Evolutionary conservation across 2,888 invertebrate genomes (phyloP).

Genomic region (Trypoxylon attenuatum): DNA sequence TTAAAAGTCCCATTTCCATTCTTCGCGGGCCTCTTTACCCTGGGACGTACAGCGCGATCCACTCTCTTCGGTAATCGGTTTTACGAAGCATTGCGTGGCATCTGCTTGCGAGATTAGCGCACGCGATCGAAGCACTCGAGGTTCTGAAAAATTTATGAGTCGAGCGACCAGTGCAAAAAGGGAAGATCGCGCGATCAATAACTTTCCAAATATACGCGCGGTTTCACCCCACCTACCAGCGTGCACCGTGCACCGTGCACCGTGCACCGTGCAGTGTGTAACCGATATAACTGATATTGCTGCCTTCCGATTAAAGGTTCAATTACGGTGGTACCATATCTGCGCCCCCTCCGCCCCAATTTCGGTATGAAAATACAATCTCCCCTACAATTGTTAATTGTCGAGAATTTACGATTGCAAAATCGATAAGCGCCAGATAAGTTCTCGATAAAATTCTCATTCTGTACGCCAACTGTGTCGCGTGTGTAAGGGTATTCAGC

Average conservation of each 20-base stretch:
- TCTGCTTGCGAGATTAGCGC: constrained; percentile 62
- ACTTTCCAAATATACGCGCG: constrained; percentile 21
- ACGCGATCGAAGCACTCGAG: constrained; percentile 48
- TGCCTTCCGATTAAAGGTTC: neutral
- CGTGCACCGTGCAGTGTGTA: too few species aligned
- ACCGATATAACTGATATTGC: too few species aligned
- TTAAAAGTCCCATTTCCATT: constrained; percentile 55
- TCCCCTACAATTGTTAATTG: neutral
- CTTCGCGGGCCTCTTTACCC: constrained; percentile 50
- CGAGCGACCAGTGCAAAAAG: constrained; percentile 21
- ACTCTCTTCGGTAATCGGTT: constrained; percentile 51
- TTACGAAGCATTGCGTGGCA: constrained; percentile 57
- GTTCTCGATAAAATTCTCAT: neutral
- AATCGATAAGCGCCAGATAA: neutral
- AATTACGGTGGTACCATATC: neutral
- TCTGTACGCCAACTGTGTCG: neutral
- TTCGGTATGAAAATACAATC: neutral
- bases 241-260: too few species aligned
- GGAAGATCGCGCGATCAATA: constrained; percentile 31
- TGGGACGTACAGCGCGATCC: constrained; percentile 40
- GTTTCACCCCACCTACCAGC: too few species aligned
- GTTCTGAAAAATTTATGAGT: constrained; percentile 56
- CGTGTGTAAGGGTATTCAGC: neutral
- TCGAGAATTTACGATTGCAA: neutral
- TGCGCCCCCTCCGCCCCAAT: neutral